These are phyloP conservation scores for Paragorgia papillata DNA, from an alignment of 92 coral and sea anemone genomes.

Conservation along the genomic window DNA sequence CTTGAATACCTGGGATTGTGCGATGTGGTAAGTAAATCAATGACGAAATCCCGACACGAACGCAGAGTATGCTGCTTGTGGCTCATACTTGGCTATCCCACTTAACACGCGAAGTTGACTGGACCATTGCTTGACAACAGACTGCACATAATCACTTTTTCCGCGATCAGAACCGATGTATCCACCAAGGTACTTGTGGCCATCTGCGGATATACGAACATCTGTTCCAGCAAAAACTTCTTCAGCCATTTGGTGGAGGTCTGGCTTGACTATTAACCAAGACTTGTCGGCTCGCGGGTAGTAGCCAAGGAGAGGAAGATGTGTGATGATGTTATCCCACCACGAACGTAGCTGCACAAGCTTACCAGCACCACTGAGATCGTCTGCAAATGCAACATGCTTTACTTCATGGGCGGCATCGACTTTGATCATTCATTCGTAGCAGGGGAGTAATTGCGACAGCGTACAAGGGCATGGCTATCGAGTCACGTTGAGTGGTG, in stretches of 20 bases:
- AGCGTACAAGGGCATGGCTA: slow-evolving; percentile 30
- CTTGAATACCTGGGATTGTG: slow-evolving; percentile 35
- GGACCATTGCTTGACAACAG: slow-evolving; percentile 27
- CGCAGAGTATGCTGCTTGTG: slow-evolving; percentile 51
- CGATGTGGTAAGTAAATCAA: slow-evolving; percentile 39
- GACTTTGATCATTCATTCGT: slow-evolving; percentile 16
- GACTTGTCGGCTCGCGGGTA: slow-evolving; percentile 39
- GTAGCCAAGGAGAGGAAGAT: slow-evolving; percentile 39
- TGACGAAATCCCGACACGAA: slow-evolving; percentile 38
- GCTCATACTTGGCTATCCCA: slow-evolving; percentile 39
- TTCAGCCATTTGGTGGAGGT: slow-evolving; percentile 18
- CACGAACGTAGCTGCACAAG: slow-evolving; percentile 28
- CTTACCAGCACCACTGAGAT: slow-evolving; percentile 29
- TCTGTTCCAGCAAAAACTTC: slow-evolving; percentile 36
- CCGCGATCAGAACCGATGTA: slow-evolving; percentile 28
- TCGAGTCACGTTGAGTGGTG: slow-evolving; percentile 38
- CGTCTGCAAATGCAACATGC: slow-evolving; percentile 34
- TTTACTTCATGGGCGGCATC: neutral
- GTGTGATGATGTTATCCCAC: slow-evolving; percentile 46
- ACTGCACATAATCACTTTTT: slow-evolving; percentile 24
- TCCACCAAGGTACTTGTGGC: slow-evolving; percentile 44
- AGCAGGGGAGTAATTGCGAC: slow-evolving; percentile 43
- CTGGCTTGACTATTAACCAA: slow-evolving; percentile 45
- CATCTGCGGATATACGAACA: slow-evolving; percentile 31
- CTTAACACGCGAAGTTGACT: slow-evolving; percentile 21